A percentile compares a stretch with the other conserved stretches of the same genome.
Evolutionary conservation across 2,888 invertebrate species (phyloP).

Genomic region (Aleiodes leptofemur): DNA sequence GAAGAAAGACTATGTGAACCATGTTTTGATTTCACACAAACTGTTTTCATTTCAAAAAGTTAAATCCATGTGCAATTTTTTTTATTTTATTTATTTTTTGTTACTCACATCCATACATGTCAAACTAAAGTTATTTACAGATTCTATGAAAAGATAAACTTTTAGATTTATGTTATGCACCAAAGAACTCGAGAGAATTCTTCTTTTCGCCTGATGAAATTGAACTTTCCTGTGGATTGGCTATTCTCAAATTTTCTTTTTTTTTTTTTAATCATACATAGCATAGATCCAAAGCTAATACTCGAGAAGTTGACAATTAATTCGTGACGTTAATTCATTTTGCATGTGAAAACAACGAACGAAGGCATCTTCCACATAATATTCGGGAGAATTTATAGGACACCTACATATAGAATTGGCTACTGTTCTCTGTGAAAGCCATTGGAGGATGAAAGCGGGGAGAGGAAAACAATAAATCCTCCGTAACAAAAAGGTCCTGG

Average conservation of each 20-base stretch:
- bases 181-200: constrained; percentile 27
- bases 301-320: background rate
- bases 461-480: constrained; percentile 53
- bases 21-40: constrained; percentile 4
- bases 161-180: background rate
- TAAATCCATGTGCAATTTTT: background rate
- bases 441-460: constrained; percentile 35
- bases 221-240: constrained; percentile 5
- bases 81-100: constrained; percentile 1
- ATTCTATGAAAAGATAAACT: background rate
- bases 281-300: constrained; percentile 13
- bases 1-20: too few species aligned
- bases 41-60: background rate
- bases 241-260: background rate
- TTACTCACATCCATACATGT: constrained; percentile 9
- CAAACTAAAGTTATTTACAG: background rate
- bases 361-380: constrained; percentile 26
- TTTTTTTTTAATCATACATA: constrained; percentile 2
- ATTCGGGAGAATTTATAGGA: constrained; percentile 53
- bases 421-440: constrained; percentile 48
- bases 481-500: constrained; percentile 47
- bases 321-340: constrained; percentile 13
- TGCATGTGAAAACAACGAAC: constrained; percentile 19
- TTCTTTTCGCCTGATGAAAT: constrained; percentile 5
- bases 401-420: constrained; percentile 56